A percentile compares a stretch with the other conserved stretches of the same genome.
These are phyloP conservation scores for Eleutherodactylus coqui DNA, from an alignment of 2,797 vertebrate genomes.

Conservation along the genomic window DNA sequence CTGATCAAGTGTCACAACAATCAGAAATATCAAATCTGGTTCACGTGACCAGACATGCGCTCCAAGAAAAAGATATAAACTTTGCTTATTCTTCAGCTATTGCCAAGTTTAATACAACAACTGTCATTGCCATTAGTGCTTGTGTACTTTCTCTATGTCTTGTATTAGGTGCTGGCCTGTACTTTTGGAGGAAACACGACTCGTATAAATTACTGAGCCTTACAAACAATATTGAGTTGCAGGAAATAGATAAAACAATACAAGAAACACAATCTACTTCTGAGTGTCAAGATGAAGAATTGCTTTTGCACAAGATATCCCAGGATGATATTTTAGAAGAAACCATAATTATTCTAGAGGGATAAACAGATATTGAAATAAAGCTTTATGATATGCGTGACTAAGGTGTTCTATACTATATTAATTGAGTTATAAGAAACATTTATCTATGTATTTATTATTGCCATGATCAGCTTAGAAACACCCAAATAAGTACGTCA, in stretches of 20 bases:
- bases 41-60: slow-evolving; percentile 60
- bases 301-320: background rate
- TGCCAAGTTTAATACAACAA: slow-evolving; percentile 52
- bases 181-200: background rate
- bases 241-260: background rate
- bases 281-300: background rate
- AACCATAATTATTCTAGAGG: background rate
- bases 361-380: slow-evolving; percentile 1
- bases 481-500: too few species aligned
- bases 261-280: background rate
- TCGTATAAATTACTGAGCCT: background rate
- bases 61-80: slow-evolving; percentile 28
- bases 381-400: background rate
- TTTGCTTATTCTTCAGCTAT: background rate
- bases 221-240: background rate
- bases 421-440: too few species aligned
- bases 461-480: too few species aligned
- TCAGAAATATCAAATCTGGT: slow-evolving; percentile 75
- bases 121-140: slow-evolving; percentile 48
- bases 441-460: too few species aligned
- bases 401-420: background rate
- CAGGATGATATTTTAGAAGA: background rate
- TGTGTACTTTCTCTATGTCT: slow-evolving; percentile 16
- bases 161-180: background rate
- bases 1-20: slow-evolving; percentile 63